Conservation (phyloP, 1,140 invertebrate species). For the Drosophila obscura region DNA sequence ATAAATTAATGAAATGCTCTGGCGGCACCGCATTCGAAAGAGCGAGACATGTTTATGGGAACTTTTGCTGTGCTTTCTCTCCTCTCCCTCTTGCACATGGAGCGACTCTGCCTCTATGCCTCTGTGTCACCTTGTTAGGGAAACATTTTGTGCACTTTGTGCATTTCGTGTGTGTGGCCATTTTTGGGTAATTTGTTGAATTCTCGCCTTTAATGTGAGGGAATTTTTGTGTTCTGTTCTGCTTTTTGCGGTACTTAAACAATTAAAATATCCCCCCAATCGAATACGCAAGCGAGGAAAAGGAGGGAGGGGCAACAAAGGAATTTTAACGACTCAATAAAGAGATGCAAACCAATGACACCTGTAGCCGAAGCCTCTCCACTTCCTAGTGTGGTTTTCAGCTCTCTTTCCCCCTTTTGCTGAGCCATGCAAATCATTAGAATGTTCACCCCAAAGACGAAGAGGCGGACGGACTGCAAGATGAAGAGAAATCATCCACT, state of each 20-base stretch:
- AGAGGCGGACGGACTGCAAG: background rate
- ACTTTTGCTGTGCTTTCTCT: slow-evolving; percentile 23
- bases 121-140: slow-evolving; percentile 32
- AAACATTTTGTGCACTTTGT: slow-evolving; percentile 4
- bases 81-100: slow-evolving; percentile 1
- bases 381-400: background rate
- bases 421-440: slow-evolving; percentile 57
- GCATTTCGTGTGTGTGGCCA: slow-evolving; percentile 16
- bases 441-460: slow-evolving; percentile 25
- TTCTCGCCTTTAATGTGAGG: slow-evolving; percentile 25
- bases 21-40: slow-evolving; percentile 54
- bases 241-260: slow-evolving; percentile 37
- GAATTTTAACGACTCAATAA: slow-evolving; percentile 78
- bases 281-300: background rate
- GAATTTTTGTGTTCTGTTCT: slow-evolving; percentile 5
- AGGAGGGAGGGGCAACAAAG: slow-evolving; percentile 26
- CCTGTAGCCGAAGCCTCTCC: slow-evolving; percentile 22
- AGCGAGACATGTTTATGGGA: slow-evolving; percentile 32
- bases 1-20: slow-evolving; percentile 80
- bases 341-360: slow-evolving; percentile 63
- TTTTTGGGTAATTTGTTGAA: slow-evolving; percentile 47
- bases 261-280: slow-evolving; percentile 60
- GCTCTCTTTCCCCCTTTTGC: slow-evolving; percentile 12
- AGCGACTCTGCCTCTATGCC: slow-evolving; percentile 10
- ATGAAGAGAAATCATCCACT: slow-evolving; percentile 37